phyloP scores from a whole-genome alignment of 2,888 invertebrate species.

The Cheilosia urbana region DNA sequence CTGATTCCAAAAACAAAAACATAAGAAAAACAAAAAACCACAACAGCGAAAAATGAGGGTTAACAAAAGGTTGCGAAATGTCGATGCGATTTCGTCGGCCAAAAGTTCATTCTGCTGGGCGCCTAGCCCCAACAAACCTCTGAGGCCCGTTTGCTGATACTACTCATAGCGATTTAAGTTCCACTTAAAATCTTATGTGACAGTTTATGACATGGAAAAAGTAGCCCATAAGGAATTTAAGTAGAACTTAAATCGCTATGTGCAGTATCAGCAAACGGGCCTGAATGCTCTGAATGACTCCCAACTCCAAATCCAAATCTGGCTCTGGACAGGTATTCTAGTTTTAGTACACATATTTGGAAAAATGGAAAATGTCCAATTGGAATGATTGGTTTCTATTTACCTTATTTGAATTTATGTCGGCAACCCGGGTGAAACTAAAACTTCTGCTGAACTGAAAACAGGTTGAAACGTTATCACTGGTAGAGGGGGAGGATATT shows the following conservation, averaged over 20 bases:
- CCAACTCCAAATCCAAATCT: background rate
- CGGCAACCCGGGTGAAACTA: slow-evolving; percentile 48
- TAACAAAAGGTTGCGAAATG: slow-evolving; percentile 58
- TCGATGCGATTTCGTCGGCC: slow-evolving; percentile 22
- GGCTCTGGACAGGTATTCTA: background rate
- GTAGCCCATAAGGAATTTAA: too few species aligned
- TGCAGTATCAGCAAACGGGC: too few species aligned
- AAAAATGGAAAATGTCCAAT: slow-evolving; percentile 25
- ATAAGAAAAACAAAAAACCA: background rate
- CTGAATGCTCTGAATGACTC: background rate
- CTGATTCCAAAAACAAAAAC: background rate
- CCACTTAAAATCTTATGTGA: too few species aligned
- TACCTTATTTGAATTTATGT: slow-evolving; percentile 35
- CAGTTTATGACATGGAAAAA: too few species aligned
- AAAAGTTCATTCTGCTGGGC: slow-evolving; percentile 38
- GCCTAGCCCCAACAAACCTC: slow-evolving; percentile 9
- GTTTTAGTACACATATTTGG: background rate
- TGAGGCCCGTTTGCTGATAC: too few species aligned
- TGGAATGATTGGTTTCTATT: slow-evolving; percentile 38
- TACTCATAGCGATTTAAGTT: too few species aligned
- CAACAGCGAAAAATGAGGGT: slow-evolving; percentile 45
- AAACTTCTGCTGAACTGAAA: slow-evolving; percentile 31
- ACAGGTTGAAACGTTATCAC: slow-evolving; percentile 20
- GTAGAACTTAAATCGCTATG: too few species aligned
- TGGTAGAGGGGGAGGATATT: slow-evolving; percentile 11